These are phyloP conservation scores for Sarcophaga carnaria DNA, from an alignment of 2,888 invertebrate species.

Conservation along the genomic window DNA sequence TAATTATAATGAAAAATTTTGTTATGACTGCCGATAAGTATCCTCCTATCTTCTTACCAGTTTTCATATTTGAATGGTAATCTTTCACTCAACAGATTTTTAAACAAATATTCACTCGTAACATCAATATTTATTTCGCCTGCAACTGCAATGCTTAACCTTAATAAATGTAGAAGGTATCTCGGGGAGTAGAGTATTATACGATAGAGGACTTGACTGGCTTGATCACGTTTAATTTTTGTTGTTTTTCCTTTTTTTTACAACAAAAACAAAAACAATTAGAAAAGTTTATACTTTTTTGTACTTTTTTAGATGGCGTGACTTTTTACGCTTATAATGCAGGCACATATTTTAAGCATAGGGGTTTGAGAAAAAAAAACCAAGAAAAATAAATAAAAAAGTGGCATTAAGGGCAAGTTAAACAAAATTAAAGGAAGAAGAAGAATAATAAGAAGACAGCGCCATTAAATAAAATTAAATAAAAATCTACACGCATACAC, in stretches of 20 bases:
- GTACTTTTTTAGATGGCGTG: slow-evolving; percentile 51
- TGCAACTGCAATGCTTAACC: too few relatives aligned
- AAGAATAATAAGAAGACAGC: slow-evolving; percentile 28
- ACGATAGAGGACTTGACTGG: too few relatives aligned
- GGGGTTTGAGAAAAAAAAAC: slow-evolving; percentile 3
- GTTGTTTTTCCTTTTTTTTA: slow-evolving; percentile 35
- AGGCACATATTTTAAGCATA: slow-evolving; percentile 47
- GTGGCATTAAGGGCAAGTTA: slow-evolving; percentile 38
- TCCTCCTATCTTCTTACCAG: too few relatives aligned
- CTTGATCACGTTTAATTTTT: background rate
- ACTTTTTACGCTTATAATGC: slow-evolving; percentile 63
- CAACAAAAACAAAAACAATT: slow-evolving; percentile 48
- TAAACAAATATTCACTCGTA: too few relatives aligned
- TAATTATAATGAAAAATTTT: too few relatives aligned
- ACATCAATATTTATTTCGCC: too few relatives aligned
- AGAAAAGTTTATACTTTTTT: slow-evolving; percentile 52
- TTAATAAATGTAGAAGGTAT: too few relatives aligned
- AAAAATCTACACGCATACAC: slow-evolving; percentile 47
- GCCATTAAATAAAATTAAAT: slow-evolving; percentile 63
- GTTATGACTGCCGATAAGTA: too few relatives aligned
- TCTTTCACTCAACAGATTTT: too few relatives aligned
- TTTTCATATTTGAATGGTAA: too few relatives aligned
- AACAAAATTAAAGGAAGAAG: slow-evolving; percentile 23
- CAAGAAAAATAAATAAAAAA: slow-evolving; percentile 29
- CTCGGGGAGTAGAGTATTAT: too few relatives aligned